phyloP scores from a whole-genome alignment of 2,888 invertebrate species.

The Heliconius ismenius region DNA sequence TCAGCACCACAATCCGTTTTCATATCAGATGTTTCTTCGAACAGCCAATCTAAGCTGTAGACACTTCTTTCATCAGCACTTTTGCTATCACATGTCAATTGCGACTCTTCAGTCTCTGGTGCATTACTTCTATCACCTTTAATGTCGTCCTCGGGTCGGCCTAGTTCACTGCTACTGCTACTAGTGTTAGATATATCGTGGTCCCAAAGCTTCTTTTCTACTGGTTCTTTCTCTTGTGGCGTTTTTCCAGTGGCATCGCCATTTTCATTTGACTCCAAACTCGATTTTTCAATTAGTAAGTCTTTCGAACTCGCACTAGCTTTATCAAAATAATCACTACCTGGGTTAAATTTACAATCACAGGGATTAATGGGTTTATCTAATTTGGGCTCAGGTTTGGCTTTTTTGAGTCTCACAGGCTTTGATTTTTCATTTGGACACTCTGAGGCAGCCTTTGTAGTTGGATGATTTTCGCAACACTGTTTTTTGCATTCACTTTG shows the following conservation, averaged over 20 bases:
- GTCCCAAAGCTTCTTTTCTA: conserved; percentile 75
- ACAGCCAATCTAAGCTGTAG: conserved; percentile 77
- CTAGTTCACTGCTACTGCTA: conserved; percentile 79
- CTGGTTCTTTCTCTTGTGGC: conserved; percentile 55
- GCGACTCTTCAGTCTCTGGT: conserved; percentile 67
- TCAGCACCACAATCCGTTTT: conserved; percentile 56
- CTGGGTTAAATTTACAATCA: conserved; percentile 64
- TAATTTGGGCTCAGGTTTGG: conserved; percentile 61
- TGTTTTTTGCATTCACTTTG: conserved; percentile 67
- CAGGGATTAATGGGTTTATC: conserved; percentile 58
- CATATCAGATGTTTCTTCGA: conserved; percentile 64
- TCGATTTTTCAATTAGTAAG: conserved; percentile 83
- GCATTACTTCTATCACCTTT: conserved; percentile 55
- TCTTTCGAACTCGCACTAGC: conserved; percentile 87
- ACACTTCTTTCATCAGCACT: conserved; percentile 74
- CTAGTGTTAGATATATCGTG: conserved; percentile 83
- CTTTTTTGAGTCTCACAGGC: conserved; percentile 73
- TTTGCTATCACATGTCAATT: conserved; percentile 65
- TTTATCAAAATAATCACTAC: conserved; percentile 81
- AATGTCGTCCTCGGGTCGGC: conserved; percentile 55
- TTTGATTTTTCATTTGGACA: conserved; percentile 68
- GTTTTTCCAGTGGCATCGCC: conserved; percentile 61
- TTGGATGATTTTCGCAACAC: conserved; percentile 65
- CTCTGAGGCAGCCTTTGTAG: conserved; percentile 57
- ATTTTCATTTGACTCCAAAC: conserved; percentile 78